Conservation (phyloP, 2,888 invertebrate species). For the Rhamphomyia laevipes region DNA sequence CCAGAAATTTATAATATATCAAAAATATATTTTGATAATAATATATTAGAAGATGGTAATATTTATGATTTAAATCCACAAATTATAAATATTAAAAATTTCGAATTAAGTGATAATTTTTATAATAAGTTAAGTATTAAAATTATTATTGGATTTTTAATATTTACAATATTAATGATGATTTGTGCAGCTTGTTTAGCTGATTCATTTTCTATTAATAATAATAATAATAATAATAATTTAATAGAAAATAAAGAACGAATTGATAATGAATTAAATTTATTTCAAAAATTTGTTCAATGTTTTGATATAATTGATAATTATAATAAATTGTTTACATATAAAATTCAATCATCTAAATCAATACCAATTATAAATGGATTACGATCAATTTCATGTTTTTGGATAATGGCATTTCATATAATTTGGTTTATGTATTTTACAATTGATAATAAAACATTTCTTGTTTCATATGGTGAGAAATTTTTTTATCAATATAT, state of each 20-base stretch:
- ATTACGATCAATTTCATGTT: slow-evolving; percentile 32
- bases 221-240: background rate
- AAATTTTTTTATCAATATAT: slow-evolving; percentile 33
- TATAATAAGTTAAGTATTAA: slow-evolving; percentile 30
- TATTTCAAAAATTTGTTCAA: slow-evolving; percentile 3
- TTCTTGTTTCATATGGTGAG: slow-evolving; percentile 32
- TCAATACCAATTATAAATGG: slow-evolving; percentile 37
- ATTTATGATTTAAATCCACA: slow-evolving; percentile 32
- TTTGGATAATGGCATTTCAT: slow-evolving; percentile 37
- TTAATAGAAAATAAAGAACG: background rate
- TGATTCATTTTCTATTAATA: background rate
- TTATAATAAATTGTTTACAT: slow-evolving; percentile 24
- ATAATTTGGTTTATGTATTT: slow-evolving; percentile 38
- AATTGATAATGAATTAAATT: background rate
- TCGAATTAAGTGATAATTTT: slow-evolving; percentile 28
- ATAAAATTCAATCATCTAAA: slow-evolving; percentile 19
- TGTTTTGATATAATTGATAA: slow-evolving; percentile 33
- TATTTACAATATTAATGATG: slow-evolving; percentile 22
- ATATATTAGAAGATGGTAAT: slow-evolving; percentile 28
- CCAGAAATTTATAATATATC: slow-evolving; percentile 33
- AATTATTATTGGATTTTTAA: slow-evolving; percentile 22
- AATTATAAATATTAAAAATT: slow-evolving; percentile 34
- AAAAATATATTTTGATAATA: slow-evolving; percentile 26
- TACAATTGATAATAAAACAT: slow-evolving; percentile 33
- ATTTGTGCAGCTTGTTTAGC: slow-evolving; percentile 17